Evolutionary conservation across 35 echinoderm and acorn worm species (phyloP), one percentile per base, ranked within the genome.

Genomic region (Stichopus chloronotus): DNA sequence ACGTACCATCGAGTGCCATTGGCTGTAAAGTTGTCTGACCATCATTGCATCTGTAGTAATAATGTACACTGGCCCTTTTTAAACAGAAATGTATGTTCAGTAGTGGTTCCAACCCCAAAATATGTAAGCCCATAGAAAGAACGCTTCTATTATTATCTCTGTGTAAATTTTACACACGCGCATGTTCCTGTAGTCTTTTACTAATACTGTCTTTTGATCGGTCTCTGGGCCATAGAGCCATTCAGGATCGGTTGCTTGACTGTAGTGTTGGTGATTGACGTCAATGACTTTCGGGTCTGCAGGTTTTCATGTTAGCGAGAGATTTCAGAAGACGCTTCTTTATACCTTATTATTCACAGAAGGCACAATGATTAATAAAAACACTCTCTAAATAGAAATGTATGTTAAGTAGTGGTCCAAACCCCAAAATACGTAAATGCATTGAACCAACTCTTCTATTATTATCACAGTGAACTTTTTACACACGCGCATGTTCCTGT

Each of bases 1-100:
- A 94, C 57, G 55, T 94, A 94, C n/a, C 19, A 55, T 10, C 12
- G 53, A 8, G 92, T 90, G 14, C 78, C 57, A 17, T 88, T 90
- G 24, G 59, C 56, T 6, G 92, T 94, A 52, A 89, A 94, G 68
- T 93, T 90, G 14, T 69, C 58, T 59, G 17, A 93, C 13, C 90
- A 59, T 21, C 19, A 30, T 53, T 16, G 56, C 21, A 58, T 4
- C 25, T 86, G n/a, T n/a, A n/a, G 30, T 43, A 43, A 1, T 43
- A 43, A 43, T 43, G 30, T 43, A 43, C 30, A 43, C 30, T 3
- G 30, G 30, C 3, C 30, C 30, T 43, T 43, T 43, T 43, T 0
- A 43, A 43, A 43, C 3, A 43, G 30, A 43, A 43, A 43, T 43
- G 30, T 43, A 43, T 43, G 30, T 43, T 43, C 3, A 43, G 30